Evolutionary conservation across 2,888 invertebrate species (phyloP), one percentile per base, ranked within the genome.

Genomic region (Cheilosia scutellata): DNA sequence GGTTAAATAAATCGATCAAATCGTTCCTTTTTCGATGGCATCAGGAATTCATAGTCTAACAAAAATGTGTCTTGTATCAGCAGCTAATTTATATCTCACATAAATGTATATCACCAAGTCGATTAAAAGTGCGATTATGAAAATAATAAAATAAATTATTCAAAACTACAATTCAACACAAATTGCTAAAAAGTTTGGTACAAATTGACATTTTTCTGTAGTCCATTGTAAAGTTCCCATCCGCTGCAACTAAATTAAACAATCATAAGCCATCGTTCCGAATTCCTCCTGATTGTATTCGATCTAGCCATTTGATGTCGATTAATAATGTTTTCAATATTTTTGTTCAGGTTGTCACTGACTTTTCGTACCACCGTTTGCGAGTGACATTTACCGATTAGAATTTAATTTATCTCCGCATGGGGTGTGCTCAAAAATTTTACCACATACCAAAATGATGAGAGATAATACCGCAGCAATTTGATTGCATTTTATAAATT

Each of bases 301-400:
- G 9, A 62, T 29, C 16, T 4, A 16, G 16, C 44, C 0, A 25
- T 16, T 62, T n/a, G 4, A 3, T n/a, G 49, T 53, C 49, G 62
- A 63, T 57, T 63, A 70, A 62, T 63, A 63, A 53, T 47, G 7
- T 55, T 62, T 62, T 29, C 11, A 42, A 55, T 2, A 37, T 58
- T 49, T 31, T 57, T 37, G n/a, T 60, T 42, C 40, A 20, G 40
- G 13, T 42, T 42, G 27, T 11, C 49, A 44, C 33, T 25, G 40
- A 42, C 27, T 65, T 76, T 57, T 60, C 49, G 20, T 57, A 51
- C 51, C 49, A 65, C 47, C 37, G 11, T 51, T 20, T 70, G 70
- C 77, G 44, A 62, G 55, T 63, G 70, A 77, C 77, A 77, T 33
- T 70, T 62, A 70, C 20, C 70, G 77, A 77, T 70, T 70, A 70